A percentile compares a stretch with the other conserved stretches of the same genome.
Conservation (phyloP, 2,888 invertebrate genomes). For the Sminthurinus aureus region DNA sequence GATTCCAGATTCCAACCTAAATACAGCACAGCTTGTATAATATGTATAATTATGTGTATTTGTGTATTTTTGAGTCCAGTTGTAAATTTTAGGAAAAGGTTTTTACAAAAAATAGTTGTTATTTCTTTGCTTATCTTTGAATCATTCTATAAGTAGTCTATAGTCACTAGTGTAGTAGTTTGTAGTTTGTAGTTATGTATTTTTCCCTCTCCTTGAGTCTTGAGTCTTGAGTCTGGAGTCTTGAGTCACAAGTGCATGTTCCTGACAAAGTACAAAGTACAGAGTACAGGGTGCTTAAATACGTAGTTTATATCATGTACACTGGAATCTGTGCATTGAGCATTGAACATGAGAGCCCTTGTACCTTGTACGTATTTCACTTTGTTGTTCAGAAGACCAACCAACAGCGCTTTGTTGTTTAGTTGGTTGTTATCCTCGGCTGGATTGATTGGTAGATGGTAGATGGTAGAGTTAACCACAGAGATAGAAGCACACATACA, state of each 20-base stretch:
- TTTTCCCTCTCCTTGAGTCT: neutral
- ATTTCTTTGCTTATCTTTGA: neutral
- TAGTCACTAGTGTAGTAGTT: too few relatives aligned
- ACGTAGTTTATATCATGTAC: conserved; percentile 17
- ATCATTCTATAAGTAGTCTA: too few relatives aligned
- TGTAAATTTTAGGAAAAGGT: too few relatives aligned
- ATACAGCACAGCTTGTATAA: too few relatives aligned
- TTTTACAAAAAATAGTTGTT: too few relatives aligned
- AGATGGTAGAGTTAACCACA: neutral
- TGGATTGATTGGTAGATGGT: too few relatives aligned
- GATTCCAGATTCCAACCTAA: too few relatives aligned
- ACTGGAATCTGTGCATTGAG: too few relatives aligned
- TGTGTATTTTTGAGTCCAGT: too few relatives aligned
- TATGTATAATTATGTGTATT: too few relatives aligned
- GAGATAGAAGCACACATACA: neutral
- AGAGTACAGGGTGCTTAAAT: neutral
- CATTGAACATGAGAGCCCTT: neutral
- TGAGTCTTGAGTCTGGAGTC: neutral
- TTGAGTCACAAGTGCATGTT: neutral
- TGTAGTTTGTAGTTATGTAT: neutral
- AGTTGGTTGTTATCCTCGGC: neutral
- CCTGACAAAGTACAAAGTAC: neutral
- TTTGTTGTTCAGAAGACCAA: conserved; percentile 18
- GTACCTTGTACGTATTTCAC: neutral
- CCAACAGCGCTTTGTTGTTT: neutral